Evolutionary conservation across 2,888 invertebrate genomes (phyloP).

Genomic region (Dendrolimus houi): DNA sequence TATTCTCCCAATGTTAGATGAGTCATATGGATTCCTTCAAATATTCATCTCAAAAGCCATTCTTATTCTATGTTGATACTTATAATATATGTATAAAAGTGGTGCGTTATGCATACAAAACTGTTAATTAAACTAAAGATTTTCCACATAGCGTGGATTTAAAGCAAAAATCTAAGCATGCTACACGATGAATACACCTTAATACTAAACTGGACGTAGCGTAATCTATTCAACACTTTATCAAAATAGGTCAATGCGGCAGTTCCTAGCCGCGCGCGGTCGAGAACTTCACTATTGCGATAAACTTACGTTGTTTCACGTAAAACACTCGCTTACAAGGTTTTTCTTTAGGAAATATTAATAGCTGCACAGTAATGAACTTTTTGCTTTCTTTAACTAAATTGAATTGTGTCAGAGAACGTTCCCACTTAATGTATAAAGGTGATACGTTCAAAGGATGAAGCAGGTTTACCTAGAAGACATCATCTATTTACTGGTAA

Average conservation of each 20-base stretch:
- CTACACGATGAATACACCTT: slow-evolving; percentile 31
- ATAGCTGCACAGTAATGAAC: neutral
- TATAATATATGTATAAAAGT: neutral
- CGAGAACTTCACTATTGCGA: slow-evolving; percentile 29
- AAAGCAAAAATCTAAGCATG: slow-evolving; percentile 15
- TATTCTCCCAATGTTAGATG: neutral
- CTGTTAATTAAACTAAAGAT: neutral
- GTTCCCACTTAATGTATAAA: too few species aligned
- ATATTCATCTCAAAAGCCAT: neutral
- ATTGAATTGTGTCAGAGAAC: too few species aligned
- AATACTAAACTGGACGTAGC: slow-evolving; percentile 39
- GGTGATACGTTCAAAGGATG: too few species aligned
- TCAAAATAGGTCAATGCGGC: slow-evolving; percentile 72
- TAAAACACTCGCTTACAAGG: slow-evolving; percentile 27
- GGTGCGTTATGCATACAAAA: neutral
- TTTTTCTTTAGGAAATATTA: slow-evolving; percentile 1
- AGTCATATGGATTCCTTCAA: neutral
- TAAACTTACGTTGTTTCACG: slow-evolving; percentile 35
- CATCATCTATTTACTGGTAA: too few species aligned
- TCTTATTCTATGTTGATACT: neutral
- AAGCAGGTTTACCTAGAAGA: too few species aligned
- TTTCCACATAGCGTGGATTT: neutral
- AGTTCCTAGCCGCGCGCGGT: slow-evolving; percentile 42
- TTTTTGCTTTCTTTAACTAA: neutral
- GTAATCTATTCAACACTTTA: slow-evolving; percentile 64